Conservation (phyloP, 2,888 invertebrate species). For the Erebia ligea region DNA sequence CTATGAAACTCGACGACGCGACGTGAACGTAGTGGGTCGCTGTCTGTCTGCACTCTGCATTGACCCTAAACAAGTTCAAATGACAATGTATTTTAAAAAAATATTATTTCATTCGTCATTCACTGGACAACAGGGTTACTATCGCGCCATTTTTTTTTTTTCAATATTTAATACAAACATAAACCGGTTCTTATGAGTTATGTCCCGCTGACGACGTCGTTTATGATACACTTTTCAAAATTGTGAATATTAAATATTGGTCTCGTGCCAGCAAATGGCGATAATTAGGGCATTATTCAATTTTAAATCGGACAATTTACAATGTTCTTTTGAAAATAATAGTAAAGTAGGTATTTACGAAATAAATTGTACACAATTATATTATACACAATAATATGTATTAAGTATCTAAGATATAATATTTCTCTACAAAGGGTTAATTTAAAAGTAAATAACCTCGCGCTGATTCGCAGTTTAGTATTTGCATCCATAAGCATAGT, state of each 20-base stretch:
- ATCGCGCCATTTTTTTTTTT: constrained; percentile 59
- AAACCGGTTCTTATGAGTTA: constrained; percentile 56
- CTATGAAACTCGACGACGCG: background rate
- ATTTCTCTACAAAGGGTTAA: too few species aligned
- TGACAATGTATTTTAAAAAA: background rate
- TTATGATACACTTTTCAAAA: constrained; percentile 56
- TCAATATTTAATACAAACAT: constrained; percentile 49
- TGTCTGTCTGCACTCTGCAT: background rate
- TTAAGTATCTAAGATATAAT: too few species aligned
- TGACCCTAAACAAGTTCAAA: background rate
- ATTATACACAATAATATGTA: too few species aligned
- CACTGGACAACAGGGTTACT: constrained; percentile 64
- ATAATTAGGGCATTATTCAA: constrained; percentile 50
- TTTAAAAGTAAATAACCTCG: too few species aligned
- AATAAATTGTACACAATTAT: background rate
- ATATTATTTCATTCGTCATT: constrained; percentile 46
- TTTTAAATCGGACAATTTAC: constrained; percentile 25
- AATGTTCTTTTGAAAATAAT: constrained; percentile 5
- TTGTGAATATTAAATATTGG: constrained; percentile 53
- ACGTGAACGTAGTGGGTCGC: background rate
- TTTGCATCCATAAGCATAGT: too few species aligned
- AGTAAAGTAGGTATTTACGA: background rate
- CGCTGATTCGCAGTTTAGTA: too few species aligned
- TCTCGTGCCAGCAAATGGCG: constrained; percentile 59
- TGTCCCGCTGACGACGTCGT: constrained; percentile 56